Conservation (phyloP, 2,888 invertebrate genomes). For the Acronicta leporina region DNA sequence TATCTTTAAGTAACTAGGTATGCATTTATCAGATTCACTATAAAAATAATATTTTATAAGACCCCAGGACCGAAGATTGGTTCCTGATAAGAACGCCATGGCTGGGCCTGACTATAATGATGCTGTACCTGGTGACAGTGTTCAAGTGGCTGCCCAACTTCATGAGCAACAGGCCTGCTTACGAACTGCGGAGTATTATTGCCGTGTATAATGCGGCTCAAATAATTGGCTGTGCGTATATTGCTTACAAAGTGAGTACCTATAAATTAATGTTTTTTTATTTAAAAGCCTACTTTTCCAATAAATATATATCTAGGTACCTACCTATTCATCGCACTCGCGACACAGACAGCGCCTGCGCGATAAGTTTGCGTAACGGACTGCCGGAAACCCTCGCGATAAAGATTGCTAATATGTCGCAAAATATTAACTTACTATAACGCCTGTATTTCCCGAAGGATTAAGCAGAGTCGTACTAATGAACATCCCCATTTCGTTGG, state of each 20-base stretch:
- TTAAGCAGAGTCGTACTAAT: too few relatives aligned
- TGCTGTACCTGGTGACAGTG: slow-evolving; percentile 91
- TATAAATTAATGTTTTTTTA: too few relatives aligned
- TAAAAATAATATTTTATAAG: slow-evolving; percentile 71
- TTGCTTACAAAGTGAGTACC: slow-evolving; percentile 88
- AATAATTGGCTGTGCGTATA: slow-evolving; percentile 89
- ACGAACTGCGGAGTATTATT: slow-evolving; percentile 90
- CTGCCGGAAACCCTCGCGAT: too few relatives aligned
- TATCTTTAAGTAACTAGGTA: not conserved
- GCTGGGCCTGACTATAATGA: slow-evolving; percentile 89
- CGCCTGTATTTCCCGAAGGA: too few relatives aligned
- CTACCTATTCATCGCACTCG: too few relatives aligned
- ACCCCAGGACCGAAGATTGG: slow-evolving; percentile 91
- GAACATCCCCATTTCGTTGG: too few relatives aligned
- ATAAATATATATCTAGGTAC: too few relatives aligned
- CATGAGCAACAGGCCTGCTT: slow-evolving; percentile 91
- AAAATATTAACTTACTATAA: too few relatives aligned
- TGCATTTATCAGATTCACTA: not conserved
- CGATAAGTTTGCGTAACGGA: too few relatives aligned
- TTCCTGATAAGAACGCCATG: slow-evolving; percentile 92
- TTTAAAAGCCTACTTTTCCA: too few relatives aligned
- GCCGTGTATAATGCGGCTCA: slow-evolving; percentile 92
- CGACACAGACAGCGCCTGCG: too few relatives aligned
- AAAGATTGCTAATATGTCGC: too few relatives aligned
- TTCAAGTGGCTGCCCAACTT: slow-evolving; percentile 91